Evolutionary conservation across 1,140 invertebrate species (phyloP), one percentile per base, ranked within the genome.

Genomic region (Drosophila pectinifera): DNA sequence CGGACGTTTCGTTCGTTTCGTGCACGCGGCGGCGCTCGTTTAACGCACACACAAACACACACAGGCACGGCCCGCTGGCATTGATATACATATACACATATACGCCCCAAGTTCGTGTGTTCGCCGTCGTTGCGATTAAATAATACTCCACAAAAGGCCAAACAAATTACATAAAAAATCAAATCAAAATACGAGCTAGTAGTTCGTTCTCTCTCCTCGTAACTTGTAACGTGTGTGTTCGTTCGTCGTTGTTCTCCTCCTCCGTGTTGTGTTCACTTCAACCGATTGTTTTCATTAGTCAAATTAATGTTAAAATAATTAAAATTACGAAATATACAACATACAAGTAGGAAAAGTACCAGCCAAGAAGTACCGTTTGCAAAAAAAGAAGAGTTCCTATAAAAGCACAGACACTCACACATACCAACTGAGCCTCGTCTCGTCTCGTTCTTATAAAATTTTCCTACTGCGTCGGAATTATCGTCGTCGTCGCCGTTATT

Each of bases 101-200:
- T 26, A 58, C 58, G 57, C 57, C 46, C 54, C 69, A 61, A 72
- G 49, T 68, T 43, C 59, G 56, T 57, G 34, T 78, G 34, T 26
- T 26, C 26, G 53, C 34, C 53, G 38, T 79, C 62, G 56, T 62
- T 79, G 80, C 75, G 83, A 86, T 88, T 88, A 89, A 89, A 88
- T 88, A 88, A 88, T 88, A 88, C 83, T 89, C 84, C 83, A 57
- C 79, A 79, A 88, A 85, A 86, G 74, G 83, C 82, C 82, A 85
- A 85, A 88, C 70, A 86, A 64, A 70, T 74, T 72, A 74, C 70
- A 83, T 74, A 73, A 59, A 68, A 73, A 65, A 58, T 42, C 10
- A 54, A 65, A 59, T 64, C 67, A 36, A 42, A 49, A 62, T 43
- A 46, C 56, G 41, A 55, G 11, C n/a, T 62, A 54, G 53, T 48